Base-by-base conservation (phyloP, 2,797 vertebrate species). In the Rachycentron canadum region DNA sequence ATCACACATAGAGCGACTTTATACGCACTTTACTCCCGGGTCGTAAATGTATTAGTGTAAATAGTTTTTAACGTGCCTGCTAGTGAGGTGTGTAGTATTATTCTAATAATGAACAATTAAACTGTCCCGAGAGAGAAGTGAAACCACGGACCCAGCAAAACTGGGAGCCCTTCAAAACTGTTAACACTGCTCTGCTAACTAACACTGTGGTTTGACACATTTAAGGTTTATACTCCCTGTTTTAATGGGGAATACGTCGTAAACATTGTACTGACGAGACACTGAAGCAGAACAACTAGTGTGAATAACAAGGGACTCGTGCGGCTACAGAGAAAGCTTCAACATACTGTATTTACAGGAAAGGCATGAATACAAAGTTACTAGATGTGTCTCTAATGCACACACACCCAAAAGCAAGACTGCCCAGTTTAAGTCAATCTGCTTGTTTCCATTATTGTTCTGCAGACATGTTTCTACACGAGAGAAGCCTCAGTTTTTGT, bases 1-100 rank as follows among this genome's bases (percentile, higher is more conserved):
- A n/a, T 23, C 2, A 76, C 0, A 1, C 4, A 6, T 34, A 3
- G 6, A n/a, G 3, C 0, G 1, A 50, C 19, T 0, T 21, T 19
- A 40, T 1, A 62, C 25, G 50, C 38, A 4, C 56, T 59, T 1
- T 3, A 8, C 47, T 25, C 23, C 23, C 26, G 11, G 11, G n/a
- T 30, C 19, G 5, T 38, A 34, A 32, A 12, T 13, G 6, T 16
- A 7, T 1, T 23, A 5, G 10, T 61, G 34, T 55, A 32, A 3
- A 32, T 19, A 26, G 0, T 26, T 26, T 23, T 9, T 17, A 3
- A 55, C 56, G 63, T 49, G 30, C 60, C 38, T 23, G 76, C 40
- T 21, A 38, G 64, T 7, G 26, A 14, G 3, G 2, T 52, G 11
- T 49, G 25, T 17, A 11, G 7, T 58, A 16, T 32, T 13, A 8